phyloP scores from a whole-genome alignment of 2,113 vertebrate species.

The Hippocampus barbouri region DNA sequence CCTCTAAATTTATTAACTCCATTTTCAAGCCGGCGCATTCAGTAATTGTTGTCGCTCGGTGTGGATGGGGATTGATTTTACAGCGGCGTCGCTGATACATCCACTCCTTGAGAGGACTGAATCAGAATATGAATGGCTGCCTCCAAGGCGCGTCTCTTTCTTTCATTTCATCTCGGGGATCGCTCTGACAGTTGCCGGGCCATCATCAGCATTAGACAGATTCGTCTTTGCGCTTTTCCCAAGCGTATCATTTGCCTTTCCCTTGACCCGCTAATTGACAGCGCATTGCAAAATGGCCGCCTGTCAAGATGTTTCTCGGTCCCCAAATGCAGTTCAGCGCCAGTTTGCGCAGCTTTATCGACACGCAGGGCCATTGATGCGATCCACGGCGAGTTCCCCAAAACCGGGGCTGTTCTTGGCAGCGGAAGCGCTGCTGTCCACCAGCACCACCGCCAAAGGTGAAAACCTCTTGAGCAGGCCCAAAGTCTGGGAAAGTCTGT shows the following conservation, averaged over 20 bases:
- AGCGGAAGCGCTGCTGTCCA: neutral
- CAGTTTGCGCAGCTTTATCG: neutral
- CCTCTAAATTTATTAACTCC: neutral
- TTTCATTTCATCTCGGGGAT: neutral
- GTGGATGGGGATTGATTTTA: neutral
- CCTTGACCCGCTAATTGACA: neutral
- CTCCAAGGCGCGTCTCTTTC: neutral
- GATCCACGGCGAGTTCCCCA: neutral
- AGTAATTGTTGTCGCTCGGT: neutral
- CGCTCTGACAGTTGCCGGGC: neutral
- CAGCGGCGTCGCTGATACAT: neutral
- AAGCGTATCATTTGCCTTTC: neutral
- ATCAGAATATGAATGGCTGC: neutral
- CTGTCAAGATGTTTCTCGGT: neutral
- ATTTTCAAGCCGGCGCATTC: neutral
- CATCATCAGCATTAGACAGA: neutral
- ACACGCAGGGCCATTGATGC: neutral
- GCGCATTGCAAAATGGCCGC: neutral
- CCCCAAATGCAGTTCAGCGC: neutral
- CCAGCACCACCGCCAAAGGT: no score
- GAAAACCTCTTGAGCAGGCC: no score
- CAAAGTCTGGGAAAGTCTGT: neutral
- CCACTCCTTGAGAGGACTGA: neutral
- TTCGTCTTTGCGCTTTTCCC: neutral
- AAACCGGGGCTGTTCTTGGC: neutral